Base-by-base conservation (phyloP, 2,797 vertebrate species). In the Carapus acus region DNA sequence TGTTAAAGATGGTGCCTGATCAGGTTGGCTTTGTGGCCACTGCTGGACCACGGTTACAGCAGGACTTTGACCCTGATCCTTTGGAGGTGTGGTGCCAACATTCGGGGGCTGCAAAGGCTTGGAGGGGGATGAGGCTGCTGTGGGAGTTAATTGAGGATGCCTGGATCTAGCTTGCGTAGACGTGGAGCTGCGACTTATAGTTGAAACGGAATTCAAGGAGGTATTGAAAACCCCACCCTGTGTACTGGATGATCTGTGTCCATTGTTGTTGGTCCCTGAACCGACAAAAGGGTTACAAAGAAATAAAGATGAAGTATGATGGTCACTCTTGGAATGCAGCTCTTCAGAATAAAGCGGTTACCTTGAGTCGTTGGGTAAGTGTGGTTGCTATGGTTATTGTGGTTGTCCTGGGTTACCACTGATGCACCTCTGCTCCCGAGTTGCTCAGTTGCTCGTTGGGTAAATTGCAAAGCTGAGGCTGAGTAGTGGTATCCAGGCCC, bases 401-500 rank as follows among this genome's bases (percentile, higher is more conserved):
- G 44, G 56, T 55, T 29, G 60, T 33, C 3, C 2, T 48, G 24
- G 9, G 61, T 37, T 1, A 84, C 50, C 49, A 83, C 45, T 1
- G 38, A 7, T 8, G 77, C 64, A 3, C 81, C 74, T 16, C 38
- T 62, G 3, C 27, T 29, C 14, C 62, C 69, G 15, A 69, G 76
- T 12, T 65, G 58, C 22, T 86, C 74, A 0, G 12, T 7, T 3
- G 52, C 49, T 44, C 76, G 79, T 58, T 86, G 87, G 71, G 79
- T 90, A 67, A 91, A 86, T 44, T 89, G 88, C 37, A 91, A 74
- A 24, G 91, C 87, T 2, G 91, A 91, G 33, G 92, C 89, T 0
- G 92, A 94, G 71, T 97, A 98, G 47, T 94, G 93, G 43, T 96
- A 98, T 2, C 96, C 96, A 0, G 94, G 93, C 20, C 96, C 96